phyloP scores from a whole-genome alignment of 2,888 invertebrate species.

The Linnaemya tessellans region DNA sequence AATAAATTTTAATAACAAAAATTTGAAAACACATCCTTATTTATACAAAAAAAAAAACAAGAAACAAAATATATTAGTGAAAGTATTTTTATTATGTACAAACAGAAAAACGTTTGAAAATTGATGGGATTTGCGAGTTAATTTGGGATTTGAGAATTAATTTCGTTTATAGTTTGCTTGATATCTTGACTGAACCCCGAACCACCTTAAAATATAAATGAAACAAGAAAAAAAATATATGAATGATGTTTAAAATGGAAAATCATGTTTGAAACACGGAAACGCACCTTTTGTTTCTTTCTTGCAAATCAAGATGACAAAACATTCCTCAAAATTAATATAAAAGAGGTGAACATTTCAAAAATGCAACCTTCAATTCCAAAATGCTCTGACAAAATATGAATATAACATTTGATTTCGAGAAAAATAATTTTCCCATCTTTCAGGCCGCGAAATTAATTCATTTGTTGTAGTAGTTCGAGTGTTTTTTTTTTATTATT shows the following conservation, averaged over 20 bases:
- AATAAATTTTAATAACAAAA: constrained; percentile 41
- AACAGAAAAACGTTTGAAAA: constrained; percentile 18
- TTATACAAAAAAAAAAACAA: constrained; percentile 31
- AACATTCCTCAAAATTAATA: constrained; percentile 26
- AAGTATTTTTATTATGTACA: constrained; percentile 23
- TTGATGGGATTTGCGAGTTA: not conserved
- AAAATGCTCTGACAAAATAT: constrained; percentile 34
- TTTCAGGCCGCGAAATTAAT: not conserved
- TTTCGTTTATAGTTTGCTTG: constrained; percentile 30
- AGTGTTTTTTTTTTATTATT: not conserved
- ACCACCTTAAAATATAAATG: constrained; percentile 29
- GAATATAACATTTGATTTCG: not conserved
- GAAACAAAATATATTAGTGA: constrained; percentile 48
- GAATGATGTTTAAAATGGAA: not conserved
- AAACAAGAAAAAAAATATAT: constrained; percentile 8
- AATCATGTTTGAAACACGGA: not conserved
- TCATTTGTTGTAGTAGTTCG: constrained; percentile 2
- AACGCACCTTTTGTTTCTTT: constrained; percentile 36
- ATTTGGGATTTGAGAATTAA: not conserved
- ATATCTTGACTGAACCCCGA: constrained; percentile 20
- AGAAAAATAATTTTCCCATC: constrained; percentile 19
- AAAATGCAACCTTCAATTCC: constrained; percentile 19
- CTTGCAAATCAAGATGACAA: constrained; percentile 26
- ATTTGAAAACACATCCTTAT: constrained; percentile 34
- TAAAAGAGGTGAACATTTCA: constrained; percentile 16